Percentiles rank a stretch among this genome's conserved stretches.
phyloP scores from a whole-genome alignment of 2,113 vertebrate species.

The Gobio gobio region DNA sequence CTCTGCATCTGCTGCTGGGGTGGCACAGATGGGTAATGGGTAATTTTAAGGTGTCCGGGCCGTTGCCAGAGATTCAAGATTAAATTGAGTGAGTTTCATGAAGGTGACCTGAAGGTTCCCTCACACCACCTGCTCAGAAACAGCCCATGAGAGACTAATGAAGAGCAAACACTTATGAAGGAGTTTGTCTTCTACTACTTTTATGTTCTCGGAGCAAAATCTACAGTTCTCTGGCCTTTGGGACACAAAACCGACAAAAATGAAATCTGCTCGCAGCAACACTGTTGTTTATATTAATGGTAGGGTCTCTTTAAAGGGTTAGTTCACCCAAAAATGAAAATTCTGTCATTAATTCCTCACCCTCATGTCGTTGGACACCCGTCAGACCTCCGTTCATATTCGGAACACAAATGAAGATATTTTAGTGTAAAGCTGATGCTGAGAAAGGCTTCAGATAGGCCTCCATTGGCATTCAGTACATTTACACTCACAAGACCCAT shows the following conservation, averaged over 20 bases:
- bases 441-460: no score
- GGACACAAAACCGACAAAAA: neutral
- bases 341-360: no score
- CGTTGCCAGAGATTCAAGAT: constrained; percentile 27
- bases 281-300: neutral
- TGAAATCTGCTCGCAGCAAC: neutral
- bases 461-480: no score
- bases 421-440: no score
- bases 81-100: constrained; percentile 22
- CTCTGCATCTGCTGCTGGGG: constrained; percentile 4
- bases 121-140: constrained; percentile 14
- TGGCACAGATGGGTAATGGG: constrained; percentile 48
- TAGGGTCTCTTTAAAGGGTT: neutral
- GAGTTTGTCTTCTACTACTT: neutral
- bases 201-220: neutral
- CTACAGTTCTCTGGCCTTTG: neutral
- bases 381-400: no score
- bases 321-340: no score
- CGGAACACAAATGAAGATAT: no score
- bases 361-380: no score
- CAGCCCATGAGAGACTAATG: neutral
- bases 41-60: constrained; percentile 39
- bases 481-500: no score
- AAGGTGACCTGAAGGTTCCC: constrained; percentile 33
- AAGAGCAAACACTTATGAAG: neutral